These are phyloP conservation scores for Grammomys dolichurus DNA, from an alignment of 2,113 vertebrate species.

Conservation along the genomic window DNA sequence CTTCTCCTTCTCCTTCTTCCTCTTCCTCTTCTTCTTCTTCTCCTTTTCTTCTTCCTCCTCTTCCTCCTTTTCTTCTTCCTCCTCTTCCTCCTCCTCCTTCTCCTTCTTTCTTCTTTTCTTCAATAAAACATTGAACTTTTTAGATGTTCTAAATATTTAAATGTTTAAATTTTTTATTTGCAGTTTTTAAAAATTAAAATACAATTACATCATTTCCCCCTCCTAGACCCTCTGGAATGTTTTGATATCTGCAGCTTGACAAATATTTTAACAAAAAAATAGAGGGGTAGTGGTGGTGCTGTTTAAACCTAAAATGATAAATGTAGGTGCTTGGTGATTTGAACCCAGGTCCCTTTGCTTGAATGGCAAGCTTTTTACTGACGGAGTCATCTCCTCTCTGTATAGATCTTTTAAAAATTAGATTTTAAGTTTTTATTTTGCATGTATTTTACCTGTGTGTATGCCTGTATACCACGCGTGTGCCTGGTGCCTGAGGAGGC, in stretches of 20 bases:
- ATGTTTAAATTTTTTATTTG: background rate
- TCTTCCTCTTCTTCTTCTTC: no score
- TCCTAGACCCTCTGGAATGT: background rate
- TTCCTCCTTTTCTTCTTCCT: no score
- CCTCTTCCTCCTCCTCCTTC: no score
- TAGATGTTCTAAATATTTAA: background rate
- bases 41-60: no score
- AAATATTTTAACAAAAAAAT: slow-evolving; percentile 55
- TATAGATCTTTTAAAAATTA: background rate
- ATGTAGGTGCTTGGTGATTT: background rate
- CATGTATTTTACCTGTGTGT: background rate
- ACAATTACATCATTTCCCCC: background rate
- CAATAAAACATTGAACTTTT: slow-evolving; percentile 36
- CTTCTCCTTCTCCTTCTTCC: no score
- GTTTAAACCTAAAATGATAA: background rate
- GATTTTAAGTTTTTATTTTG: background rate
- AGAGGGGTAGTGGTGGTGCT: background rate
- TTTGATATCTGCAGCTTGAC: slow-evolving; percentile 26
- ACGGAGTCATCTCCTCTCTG: background rate
- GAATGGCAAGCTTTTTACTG: no score
- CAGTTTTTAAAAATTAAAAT: background rate
- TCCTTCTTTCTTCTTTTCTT: background rate
- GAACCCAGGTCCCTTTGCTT: background rate
- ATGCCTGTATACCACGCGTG: background rate
- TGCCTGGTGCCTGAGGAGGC: background rate